A percentile compares a stretch with the other conserved stretches of the same genome.
Conservation (phyloP, 2,888 invertebrate species). For the Autographa pulchrina region DNA sequence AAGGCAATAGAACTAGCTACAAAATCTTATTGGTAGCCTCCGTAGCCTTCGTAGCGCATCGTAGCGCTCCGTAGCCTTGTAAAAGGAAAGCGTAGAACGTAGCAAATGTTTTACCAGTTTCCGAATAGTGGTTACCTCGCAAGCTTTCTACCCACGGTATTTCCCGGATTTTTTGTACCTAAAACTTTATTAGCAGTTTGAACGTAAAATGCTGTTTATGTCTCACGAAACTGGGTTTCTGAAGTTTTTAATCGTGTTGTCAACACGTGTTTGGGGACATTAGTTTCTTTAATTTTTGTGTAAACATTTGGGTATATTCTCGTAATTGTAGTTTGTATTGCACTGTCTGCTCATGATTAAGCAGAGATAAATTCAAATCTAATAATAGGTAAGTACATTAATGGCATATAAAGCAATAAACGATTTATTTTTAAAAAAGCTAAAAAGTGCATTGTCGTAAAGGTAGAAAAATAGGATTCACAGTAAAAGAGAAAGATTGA, state of each 20-base stretch:
- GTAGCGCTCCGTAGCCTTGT: neutral
- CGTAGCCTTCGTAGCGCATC: neutral
- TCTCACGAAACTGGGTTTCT: neutral
- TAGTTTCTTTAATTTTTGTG: neutral
- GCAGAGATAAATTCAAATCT: too few species aligned
- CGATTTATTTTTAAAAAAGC: too few species aligned
- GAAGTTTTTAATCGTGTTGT: slow-evolving; percentile 1
- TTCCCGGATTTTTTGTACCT: neutral
- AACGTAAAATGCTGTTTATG: slow-evolving; percentile 2
- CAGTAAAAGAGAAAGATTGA: neutral
- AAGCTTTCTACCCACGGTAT: neutral
- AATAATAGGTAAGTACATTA: too few species aligned
- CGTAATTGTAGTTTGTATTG: neutral
- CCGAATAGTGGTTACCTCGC: slow-evolving; percentile 3
- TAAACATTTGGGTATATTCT: too few species aligned
- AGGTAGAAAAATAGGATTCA: too few species aligned
- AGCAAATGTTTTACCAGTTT: slow-evolving; percentile 1
- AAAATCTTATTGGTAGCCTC: slow-evolving; percentile 3
- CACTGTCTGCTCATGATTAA: too few species aligned
- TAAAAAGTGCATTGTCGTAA: too few species aligned
- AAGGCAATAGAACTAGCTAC: slow-evolving; percentile 3
- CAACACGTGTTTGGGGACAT: neutral
- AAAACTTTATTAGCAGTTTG: slow-evolving; percentile 8
- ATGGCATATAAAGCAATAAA: too few species aligned
- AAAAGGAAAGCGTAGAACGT: neutral